Evolutionary conservation across 2,797 vertebrate species (phyloP).

Genomic region (Thalassophryne amazonica): DNA sequence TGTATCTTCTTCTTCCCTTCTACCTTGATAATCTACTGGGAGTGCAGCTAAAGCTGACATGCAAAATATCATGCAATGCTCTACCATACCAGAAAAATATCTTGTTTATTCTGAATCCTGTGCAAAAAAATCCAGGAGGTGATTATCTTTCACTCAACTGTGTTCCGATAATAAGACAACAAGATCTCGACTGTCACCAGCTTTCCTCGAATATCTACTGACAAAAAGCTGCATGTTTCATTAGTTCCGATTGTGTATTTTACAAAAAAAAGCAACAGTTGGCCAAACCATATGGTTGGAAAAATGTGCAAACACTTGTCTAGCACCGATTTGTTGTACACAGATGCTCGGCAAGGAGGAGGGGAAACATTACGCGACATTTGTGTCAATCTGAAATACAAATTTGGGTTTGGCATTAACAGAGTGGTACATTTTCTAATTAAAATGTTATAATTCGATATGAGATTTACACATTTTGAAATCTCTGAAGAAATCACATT

Average conservation of each 20-base stretch:
- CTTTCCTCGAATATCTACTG: constrained; percentile 24
- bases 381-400: constrained; percentile 33
- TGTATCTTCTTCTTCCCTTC: constrained; percentile 15
- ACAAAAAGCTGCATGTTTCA: constrained; percentile 23
- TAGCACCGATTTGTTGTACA: constrained; percentile 54
- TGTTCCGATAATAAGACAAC: background rate
- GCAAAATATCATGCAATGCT: background rate
- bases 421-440: constrained; percentile 8
- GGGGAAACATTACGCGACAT: constrained; percentile 33
- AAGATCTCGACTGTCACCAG: background rate
- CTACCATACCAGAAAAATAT: background rate
- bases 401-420: constrained; percentile 16
- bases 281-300: constrained; percentile 60
- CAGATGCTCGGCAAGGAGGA: constrained; percentile 63
- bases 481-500: no score
- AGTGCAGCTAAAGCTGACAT: background rate
- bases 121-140: no score
- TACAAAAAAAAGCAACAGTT: constrained; percentile 61
- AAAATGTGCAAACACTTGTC: constrained; percentile 57
- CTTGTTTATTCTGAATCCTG: background rate
- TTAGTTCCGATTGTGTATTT: constrained; percentile 43
- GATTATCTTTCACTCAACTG: background rate
- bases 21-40: constrained; percentile 7
- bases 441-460: constrained; percentile 5
- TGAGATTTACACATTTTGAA: background rate